Conservation (phyloP, 2,113 vertebrate species). For the Salvelinus fontinalis region DNA sequence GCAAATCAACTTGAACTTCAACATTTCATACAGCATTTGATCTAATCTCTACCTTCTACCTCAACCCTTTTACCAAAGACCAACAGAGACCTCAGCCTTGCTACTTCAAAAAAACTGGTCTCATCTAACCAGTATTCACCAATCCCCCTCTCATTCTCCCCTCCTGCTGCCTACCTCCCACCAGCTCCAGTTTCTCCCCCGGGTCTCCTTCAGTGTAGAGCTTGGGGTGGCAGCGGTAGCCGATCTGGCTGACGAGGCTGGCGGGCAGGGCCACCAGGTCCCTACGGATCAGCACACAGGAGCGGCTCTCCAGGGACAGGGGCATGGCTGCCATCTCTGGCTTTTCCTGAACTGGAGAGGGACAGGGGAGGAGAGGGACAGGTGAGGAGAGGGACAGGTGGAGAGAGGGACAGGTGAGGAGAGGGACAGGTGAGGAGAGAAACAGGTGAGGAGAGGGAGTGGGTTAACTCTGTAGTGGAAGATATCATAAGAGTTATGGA, state of each 20-base stretch:
- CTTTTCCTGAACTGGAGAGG: slow-evolving; percentile 81
- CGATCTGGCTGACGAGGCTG: slow-evolving; percentile 97
- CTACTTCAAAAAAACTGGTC: not conserved
- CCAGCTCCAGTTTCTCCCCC: slow-evolving; percentile 95
- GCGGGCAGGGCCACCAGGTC: slow-evolving; percentile 95
- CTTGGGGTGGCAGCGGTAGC: slow-evolving; percentile 98
- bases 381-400: not conserved
- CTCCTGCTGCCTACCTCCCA: slow-evolving; percentile 81
- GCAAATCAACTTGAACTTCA: too few species aligned
- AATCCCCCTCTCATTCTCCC: not conserved
- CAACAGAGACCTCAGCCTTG: not conserved
- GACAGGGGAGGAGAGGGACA: not conserved
- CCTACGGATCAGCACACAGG: slow-evolving; percentile 92
- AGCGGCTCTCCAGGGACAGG: slow-evolving; percentile 86
- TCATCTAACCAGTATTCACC: not conserved
- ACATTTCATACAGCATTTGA: too few species aligned
- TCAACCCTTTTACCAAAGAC: not conserved
- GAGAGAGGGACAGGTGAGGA: not conserved
- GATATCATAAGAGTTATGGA: too few species aligned
- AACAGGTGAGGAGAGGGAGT: slow-evolving; percentile 2
- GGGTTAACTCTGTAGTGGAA: not conserved
- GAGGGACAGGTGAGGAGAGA: slow-evolving; percentile 11
- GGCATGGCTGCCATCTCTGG: slow-evolving; percentile 80
- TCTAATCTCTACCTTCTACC: too few species aligned
- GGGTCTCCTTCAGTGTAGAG: slow-evolving; percentile 98